Evolutionary conservation across 2,113 vertebrate genomes (phyloP), one percentile per base, ranked within the genome.

Genomic region (Ascaphus truei): DNA sequence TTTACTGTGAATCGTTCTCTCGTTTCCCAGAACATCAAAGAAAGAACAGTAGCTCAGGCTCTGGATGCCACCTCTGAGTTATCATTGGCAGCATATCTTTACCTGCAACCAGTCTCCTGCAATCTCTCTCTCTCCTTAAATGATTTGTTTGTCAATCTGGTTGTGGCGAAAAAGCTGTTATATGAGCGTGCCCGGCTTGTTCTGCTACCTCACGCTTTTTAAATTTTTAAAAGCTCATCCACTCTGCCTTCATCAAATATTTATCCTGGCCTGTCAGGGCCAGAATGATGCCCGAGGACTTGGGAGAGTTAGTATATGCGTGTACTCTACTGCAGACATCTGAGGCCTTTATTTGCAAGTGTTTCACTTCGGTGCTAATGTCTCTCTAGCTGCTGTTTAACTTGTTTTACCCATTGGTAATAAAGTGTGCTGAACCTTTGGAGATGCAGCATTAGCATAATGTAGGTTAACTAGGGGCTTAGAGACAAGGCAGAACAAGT

Each of bases 101-200:
- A 30, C 51, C 26, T 55, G 51, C 26, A 55, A 51, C 12, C 23
- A 15, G 30, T 36, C 18, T 36, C 39, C 30, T 37, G 22, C 41
- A 59, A 59, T 68, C 34, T 11, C 33, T 13, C 26, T 25, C 31
- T 37, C 16, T 41, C 23, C 7, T 39, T 60, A 27, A 39, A 31
- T 69, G 45, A 69, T 61, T 69, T 69, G 67, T 69, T 69, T 69
- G 57, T 69, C 67, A 69, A 39, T 61, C 45, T 69, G 56, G 33
- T 13, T 48, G 12, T 48, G 39, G 56, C 51, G 36, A 61, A 52
- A 52, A 61, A 52, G 18, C 57, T 51, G 67, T 60, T 52, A 69
- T 52, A 48, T 22, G 43, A 61, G 34, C 45, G 23, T 61, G 47
- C 37, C 64, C 37, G 27, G 43, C 43, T 50, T 50, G 37, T 61